Conservation (phyloP, 2,797 vertebrate species). For the Spatula versicolor region DNA sequence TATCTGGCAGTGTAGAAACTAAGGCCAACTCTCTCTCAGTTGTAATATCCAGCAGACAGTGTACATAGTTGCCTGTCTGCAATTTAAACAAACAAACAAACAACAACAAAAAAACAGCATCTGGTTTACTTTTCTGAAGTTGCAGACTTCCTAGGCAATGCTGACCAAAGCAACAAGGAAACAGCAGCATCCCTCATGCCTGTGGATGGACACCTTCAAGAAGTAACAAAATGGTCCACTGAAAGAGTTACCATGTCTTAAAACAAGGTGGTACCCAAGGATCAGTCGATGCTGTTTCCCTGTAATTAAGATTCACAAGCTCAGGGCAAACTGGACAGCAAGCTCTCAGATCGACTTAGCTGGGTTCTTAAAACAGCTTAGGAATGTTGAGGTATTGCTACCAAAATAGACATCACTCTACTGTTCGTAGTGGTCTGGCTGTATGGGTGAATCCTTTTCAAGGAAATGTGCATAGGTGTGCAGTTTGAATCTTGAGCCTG, state of each 20-base stretch:
- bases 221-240: neutral
- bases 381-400: neutral
- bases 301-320: too few species aligned
- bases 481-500: neutral
- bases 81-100: neutral
- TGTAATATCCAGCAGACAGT: neutral
- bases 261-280: neutral
- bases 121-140: neutral
- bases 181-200: neutral
- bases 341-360: neutral
- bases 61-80: neutral
- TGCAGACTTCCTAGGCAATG: neutral
- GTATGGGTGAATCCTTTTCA: neutral
- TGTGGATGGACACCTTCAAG: neutral
- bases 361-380: neutral
- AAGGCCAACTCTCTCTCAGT: neutral
- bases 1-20: neutral
- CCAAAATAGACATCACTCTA: neutral
- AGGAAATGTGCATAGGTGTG: neutral
- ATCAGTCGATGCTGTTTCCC: neutral
- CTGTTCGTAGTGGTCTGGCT: neutral
- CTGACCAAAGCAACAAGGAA: neutral
- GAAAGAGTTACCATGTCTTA: neutral
- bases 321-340: neutral
- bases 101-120: neutral